A percentile compares a stretch with the other conserved stretches of the same genome.
These are phyloP conservation scores for Sarcoramphus papa DNA, from an alignment of 2,797 vertebrate genomes.

Conservation along the genomic window DNA sequence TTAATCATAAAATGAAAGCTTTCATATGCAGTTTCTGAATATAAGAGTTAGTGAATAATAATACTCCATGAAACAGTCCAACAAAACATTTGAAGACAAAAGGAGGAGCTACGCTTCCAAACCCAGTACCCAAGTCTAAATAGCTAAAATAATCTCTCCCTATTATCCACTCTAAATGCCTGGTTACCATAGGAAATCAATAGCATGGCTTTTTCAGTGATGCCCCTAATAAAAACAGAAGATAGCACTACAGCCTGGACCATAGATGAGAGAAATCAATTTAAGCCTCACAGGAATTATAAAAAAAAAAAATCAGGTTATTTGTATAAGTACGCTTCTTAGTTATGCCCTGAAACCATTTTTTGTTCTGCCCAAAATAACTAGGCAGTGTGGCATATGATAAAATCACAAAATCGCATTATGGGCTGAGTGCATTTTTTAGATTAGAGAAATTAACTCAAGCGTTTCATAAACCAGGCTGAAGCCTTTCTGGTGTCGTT, in stretches of 20 bases:
- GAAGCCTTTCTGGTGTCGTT: background rate
- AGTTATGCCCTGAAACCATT: background rate
- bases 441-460: background rate
- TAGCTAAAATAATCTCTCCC: background rate
- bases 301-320: background rate
- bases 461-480: background rate
- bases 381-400: background rate
- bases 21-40: background rate
- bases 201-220: background rate
- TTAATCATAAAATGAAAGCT: background rate
- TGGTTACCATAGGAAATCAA: background rate
- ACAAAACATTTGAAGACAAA: background rate
- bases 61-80: background rate
- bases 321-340: background rate
- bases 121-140: background rate
- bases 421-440: background rate
- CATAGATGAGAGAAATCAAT: background rate
- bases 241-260: background rate
- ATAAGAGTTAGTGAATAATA: background rate
- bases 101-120: background rate
- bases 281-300: background rate
- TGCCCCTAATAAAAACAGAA: background rate
- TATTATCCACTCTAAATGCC: background rate
- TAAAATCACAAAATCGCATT: background rate
- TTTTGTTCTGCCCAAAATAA: background rate